These are phyloP conservation scores for Drosophila albomicans DNA, from an alignment of 1,140 invertebrate genomes.

Conservation along the genomic window DNA sequence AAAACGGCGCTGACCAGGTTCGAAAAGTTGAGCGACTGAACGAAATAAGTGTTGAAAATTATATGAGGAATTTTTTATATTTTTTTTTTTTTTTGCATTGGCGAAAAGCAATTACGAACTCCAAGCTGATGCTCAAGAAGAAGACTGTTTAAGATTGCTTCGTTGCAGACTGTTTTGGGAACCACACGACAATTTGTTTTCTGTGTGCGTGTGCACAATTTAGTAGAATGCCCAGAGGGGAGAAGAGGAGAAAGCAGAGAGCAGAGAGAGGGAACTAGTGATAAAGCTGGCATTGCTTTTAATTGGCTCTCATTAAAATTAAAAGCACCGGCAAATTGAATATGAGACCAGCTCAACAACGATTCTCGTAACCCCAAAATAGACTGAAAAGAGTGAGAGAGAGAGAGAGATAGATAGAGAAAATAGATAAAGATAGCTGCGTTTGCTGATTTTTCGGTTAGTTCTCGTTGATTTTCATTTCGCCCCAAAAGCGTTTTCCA, in stretches of 20 bases:
- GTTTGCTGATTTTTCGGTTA: constrained; percentile 21
- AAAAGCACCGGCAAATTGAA: constrained; percentile 75
- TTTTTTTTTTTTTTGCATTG: constrained; percentile 27
- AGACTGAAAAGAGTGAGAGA: background rate
- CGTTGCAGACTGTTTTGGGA: constrained; percentile 25
- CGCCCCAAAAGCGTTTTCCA: constrained; percentile 53
- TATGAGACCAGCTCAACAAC: constrained; percentile 56
- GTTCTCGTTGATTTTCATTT: constrained; percentile 43
- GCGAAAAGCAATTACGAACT: constrained; percentile 57
- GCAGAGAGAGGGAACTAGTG: background rate
- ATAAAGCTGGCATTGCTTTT: constrained; percentile 62
- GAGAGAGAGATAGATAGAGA: background rate
- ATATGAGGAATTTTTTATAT: constrained; percentile 43
- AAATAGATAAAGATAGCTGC: background rate
- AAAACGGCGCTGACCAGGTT: constrained; percentile 4
- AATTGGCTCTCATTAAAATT: constrained; percentile 80
- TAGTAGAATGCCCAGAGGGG: background rate
- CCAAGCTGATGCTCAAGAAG: constrained; percentile 36
- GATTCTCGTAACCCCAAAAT: background rate
- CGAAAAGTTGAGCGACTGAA: background rate
- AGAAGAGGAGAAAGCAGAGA: background rate
- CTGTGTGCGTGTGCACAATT: constrained; percentile 71
- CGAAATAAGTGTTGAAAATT: constrained; percentile 38
- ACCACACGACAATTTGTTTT: constrained; percentile 76
- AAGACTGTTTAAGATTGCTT: constrained; percentile 52